Conservation (phyloP, 2,113 vertebrate species). For the Poeciliopsis occidentalis region DNA sequence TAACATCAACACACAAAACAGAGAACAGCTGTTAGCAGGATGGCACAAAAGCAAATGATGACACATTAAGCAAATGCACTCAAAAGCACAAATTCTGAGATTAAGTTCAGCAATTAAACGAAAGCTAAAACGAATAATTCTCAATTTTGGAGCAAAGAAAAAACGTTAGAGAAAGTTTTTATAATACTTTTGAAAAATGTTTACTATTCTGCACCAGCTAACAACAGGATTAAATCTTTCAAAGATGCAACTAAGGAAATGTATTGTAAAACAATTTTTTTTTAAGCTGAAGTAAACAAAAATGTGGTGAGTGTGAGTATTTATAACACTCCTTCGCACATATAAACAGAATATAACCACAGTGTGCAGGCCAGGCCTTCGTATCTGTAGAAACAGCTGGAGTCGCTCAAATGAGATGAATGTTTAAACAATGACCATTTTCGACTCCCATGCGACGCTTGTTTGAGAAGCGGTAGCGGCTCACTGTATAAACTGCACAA, state of each 20-base stretch:
- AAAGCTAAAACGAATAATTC: not conserved
- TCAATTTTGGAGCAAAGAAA: not conserved
- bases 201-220: too few species aligned
- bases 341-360: slow-evolving; percentile 51
- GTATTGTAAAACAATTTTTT: not conserved
- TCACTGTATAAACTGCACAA: slow-evolving; percentile 50
- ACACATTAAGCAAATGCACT: not conserved
- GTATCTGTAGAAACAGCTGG: slow-evolving; percentile 69
- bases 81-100: not conserved
- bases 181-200: not conserved
- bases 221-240: too few species aligned
- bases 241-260: too few species aligned
- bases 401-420: slow-evolving; percentile 68
- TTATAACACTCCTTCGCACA: slow-evolving; percentile 2
- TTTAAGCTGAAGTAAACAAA: slow-evolving; percentile 32
- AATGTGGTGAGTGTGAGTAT: slow-evolving; percentile 11
- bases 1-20: not conserved
- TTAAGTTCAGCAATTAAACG: not conserved
- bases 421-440: slow-evolving; percentile 74
- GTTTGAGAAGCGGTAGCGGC: slow-evolving; percentile 51
- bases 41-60: not conserved
- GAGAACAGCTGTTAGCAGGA: not conserved
- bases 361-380: slow-evolving; percentile 36
- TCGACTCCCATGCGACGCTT: slow-evolving; percentile 42
- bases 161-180: not conserved